Evolutionary conservation across 2,797 vertebrate genomes (phyloP).

Genomic region (Premnoplex brunnescens): DNA sequence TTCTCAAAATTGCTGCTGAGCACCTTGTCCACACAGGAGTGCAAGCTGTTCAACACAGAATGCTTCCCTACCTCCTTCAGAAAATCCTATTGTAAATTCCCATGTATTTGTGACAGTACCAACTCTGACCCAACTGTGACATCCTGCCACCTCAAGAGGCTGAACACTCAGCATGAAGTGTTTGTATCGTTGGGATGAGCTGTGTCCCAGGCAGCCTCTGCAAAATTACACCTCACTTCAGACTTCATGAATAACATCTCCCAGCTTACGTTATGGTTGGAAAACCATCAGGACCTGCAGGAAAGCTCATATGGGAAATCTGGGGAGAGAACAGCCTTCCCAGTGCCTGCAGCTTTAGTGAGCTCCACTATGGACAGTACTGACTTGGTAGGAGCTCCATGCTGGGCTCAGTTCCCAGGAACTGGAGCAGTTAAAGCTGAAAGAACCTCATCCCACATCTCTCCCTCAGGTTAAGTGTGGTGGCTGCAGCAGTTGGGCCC

Average conservation of each 20-base stretch:
- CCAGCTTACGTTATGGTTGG: fast-evolving
- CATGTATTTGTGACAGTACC: fast-evolving
- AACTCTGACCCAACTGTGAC: background rate
- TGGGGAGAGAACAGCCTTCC: background rate
- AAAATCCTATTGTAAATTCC: background rate
- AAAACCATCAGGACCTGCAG: background rate
- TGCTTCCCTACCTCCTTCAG: background rate
- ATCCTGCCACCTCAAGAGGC: background rate
- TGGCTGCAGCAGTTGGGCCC: background rate
- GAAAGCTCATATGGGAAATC: background rate
- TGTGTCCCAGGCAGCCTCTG: background rate
- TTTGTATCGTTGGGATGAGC: fast-evolving
- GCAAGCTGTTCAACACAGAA: background rate
- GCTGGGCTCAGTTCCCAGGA: background rate
- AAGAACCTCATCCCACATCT: fast-evolving
- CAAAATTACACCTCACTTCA: background rate
- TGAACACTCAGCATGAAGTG: fast-evolving
- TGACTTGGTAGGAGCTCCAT: fast-evolving
- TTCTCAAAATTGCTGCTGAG: background rate
- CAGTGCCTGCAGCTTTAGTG: background rate
- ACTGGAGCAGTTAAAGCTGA: background rate
- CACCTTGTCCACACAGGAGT: background rate
- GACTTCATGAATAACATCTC: background rate
- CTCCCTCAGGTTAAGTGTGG: fast-evolving
- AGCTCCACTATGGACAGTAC: fast-evolving